Percentiles rank a stretch among this genome's conserved stretches.
These are phyloP conservation scores for Mimumesa dahlbomi DNA, from an alignment of 2,888 invertebrate species.

Conservation along the genomic window DNA sequence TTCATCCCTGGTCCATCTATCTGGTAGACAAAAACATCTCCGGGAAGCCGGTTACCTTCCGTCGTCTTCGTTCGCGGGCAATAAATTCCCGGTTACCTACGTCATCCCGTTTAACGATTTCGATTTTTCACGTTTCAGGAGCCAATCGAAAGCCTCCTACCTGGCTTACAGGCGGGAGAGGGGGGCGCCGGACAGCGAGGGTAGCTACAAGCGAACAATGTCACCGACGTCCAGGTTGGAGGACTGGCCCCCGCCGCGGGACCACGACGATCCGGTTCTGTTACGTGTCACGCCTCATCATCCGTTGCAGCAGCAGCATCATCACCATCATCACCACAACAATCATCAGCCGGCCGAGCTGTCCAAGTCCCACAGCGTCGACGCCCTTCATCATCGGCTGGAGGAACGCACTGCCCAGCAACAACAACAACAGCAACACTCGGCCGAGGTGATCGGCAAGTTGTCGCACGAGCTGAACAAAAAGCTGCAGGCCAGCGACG, in stretches of 20 bases:
- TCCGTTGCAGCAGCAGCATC: conserved; percentile 59
- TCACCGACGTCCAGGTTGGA: conserved; percentile 82
- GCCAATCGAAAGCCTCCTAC: conserved; percentile 89
- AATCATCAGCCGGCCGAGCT: conserved; percentile 64
- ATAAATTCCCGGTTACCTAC: too few species aligned
- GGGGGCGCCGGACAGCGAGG: conserved; percentile 86
- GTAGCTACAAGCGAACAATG: conserved; percentile 88
- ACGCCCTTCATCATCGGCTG: conserved; percentile 74
- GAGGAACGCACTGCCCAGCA: conserved; percentile 68
- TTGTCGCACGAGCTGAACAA: conserved; percentile 80
- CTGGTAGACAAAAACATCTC: too few species aligned
- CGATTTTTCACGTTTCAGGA: conserved; percentile 82
- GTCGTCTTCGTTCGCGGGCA: too few species aligned
- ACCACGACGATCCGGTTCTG: conserved; percentile 76
- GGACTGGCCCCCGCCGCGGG: conserved; percentile 72
- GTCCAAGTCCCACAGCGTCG: conserved; percentile 75
- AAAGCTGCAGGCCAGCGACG: conserved; percentile 76
- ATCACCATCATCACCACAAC: conserved; percentile 56
- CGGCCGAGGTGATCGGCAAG: conserved; percentile 81
- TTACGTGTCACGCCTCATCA: conserved; percentile 75
- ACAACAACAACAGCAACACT: conserved; percentile 62
- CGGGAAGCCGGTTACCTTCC: too few species aligned
- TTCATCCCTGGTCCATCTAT: too few species aligned
- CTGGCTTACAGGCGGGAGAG: conserved; percentile 87
- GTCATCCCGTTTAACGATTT: too few species aligned